Percentiles rank a stretch among this genome's conserved stretches.
phyloP scores from a whole-genome alignment of 2,113 vertebrate genomes.

The Engystomops pustulosus region DNA sequence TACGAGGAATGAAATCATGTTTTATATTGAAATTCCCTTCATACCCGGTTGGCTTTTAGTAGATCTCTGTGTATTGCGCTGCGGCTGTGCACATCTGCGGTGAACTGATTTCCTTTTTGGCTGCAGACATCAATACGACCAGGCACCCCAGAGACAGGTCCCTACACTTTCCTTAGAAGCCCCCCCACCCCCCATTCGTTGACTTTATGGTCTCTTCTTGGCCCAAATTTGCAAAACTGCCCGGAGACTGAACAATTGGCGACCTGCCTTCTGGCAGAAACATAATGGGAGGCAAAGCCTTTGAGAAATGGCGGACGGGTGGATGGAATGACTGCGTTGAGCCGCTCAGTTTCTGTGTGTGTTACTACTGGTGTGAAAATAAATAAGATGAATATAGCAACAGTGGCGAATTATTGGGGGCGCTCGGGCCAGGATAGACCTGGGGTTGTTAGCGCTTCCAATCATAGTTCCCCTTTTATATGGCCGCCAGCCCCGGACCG shows the following conservation, averaged over 20 bases:
- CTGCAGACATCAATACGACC: constrained; percentile 35
- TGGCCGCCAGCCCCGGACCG: background rate
- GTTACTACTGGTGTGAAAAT: constrained; percentile 44
- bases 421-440: constrained; percentile 4
- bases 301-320: constrained; percentile 25
- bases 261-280: constrained; percentile 52
- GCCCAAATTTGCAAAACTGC: constrained; percentile 31
- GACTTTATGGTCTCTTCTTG: constrained; percentile 43
- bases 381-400: constrained; percentile 42
- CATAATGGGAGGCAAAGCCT: constrained; percentile 33
- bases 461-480: background rate
- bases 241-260: constrained; percentile 55
- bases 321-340: constrained; percentile 18
- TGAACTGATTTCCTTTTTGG: constrained; percentile 45
- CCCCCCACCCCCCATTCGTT: constrained; percentile 30
- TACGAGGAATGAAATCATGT: constrained; percentile 16
- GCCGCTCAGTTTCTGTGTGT: constrained; percentile 24
- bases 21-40: constrained; percentile 43
- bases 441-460: constrained; percentile 18
- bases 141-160: constrained; percentile 25
- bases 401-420: constrained; percentile 37
- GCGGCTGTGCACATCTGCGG: constrained; percentile 20
- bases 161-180: constrained; percentile 31
- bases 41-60: constrained; percentile 40
- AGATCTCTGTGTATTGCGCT: constrained; percentile 14